A percentile compares a stretch with the other conserved stretches of the same genome.
phyloP scores from a whole-genome alignment of 2,888 invertebrate species.

The Coenonympha arcania region DNA sequence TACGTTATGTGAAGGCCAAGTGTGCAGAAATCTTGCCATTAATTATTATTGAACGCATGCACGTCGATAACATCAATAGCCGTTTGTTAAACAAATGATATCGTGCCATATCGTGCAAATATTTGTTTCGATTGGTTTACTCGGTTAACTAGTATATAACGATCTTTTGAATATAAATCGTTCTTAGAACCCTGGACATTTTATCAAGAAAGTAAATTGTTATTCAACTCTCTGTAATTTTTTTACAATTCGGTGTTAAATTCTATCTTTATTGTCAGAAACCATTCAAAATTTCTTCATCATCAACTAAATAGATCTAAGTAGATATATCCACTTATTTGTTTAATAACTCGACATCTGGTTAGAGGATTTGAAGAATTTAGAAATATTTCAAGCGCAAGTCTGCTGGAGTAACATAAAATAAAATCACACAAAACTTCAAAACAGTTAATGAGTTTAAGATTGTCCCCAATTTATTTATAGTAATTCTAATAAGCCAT shows the following conservation, averaged over 20 bases:
- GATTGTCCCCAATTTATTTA: slow-evolving; percentile 52
- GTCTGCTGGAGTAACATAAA: neutral
- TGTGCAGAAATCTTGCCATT: neutral
- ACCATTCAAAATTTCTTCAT: no score
- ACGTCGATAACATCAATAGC: neutral
- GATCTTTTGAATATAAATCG: no score
- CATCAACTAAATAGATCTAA: neutral
- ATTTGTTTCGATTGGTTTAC: neutral
- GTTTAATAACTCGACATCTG: no score
- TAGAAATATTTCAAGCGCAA: no score
- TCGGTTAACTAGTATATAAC: neutral
- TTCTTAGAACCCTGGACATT: neutral
- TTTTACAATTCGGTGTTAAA: no score
- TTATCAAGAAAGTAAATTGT: no score
- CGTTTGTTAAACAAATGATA: neutral
- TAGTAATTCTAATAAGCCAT: slow-evolving; percentile 54
- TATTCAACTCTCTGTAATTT: no score
- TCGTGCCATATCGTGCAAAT: neutral
- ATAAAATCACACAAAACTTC: neutral
- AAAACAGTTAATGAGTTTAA: slow-evolving; percentile 15
- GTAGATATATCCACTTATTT: no score
- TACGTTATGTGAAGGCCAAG: neutral
- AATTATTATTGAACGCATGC: neutral
- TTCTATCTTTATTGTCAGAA: no score
- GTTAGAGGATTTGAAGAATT: no score